A percentile compares a stretch with the other conserved stretches of the same genome.
These are phyloP conservation scores for Drosophila dunni DNA, from an alignment of 1,140 invertebrate genomes.

Conservation along the genomic window DNA sequence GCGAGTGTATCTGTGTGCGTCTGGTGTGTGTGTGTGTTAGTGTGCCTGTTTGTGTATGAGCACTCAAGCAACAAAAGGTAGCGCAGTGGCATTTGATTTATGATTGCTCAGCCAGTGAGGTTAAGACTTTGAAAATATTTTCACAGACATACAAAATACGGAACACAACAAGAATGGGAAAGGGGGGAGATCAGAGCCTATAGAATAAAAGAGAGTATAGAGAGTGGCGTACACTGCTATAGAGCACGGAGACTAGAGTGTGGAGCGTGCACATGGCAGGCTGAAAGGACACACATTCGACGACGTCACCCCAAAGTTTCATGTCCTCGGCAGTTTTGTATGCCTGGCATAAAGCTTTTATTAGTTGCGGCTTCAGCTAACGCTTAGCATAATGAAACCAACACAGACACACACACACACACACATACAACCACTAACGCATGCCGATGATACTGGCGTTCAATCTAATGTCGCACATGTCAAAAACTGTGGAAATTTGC, in stretches of 20 bases:
- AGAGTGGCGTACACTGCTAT: background rate
- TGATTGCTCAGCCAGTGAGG: slow-evolving; percentile 79
- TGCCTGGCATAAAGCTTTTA: slow-evolving; percentile 66
- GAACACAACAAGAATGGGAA: slow-evolving; percentile 24
- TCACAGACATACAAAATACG: slow-evolving; percentile 73
- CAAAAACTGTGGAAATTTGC: slow-evolving; percentile 73
- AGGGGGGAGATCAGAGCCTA: background rate
- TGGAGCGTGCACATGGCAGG: slow-evolving; percentile 20
- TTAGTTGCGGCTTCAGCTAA: slow-evolving; percentile 60
- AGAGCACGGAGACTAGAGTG: background rate
- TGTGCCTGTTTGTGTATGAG: slow-evolving; percentile 40
- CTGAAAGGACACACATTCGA: slow-evolving; percentile 19
- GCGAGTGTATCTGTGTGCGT: slow-evolving; percentile 5
- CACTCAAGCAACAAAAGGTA: slow-evolving; percentile 81
- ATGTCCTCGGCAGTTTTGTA: slow-evolving; percentile 18
- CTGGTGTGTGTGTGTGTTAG: slow-evolving; percentile 9
- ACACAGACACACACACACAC: slow-evolving; percentile 20
- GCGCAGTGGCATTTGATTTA: slow-evolving; percentile 78
- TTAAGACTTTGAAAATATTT: slow-evolving; percentile 83
- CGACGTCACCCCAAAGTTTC: slow-evolving; percentile 9
- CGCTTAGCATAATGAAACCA: slow-evolving; percentile 61
- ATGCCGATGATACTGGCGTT: slow-evolving; percentile 60
- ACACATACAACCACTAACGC: slow-evolving; percentile 1
- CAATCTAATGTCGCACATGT: slow-evolving; percentile 80
- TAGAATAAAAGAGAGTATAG: background rate